A percentile compares a stretch with the other conserved stretches of the same genome.
Conservation (phyloP, 2,888 invertebrate species). For the Aporophyla nigra region DNA sequence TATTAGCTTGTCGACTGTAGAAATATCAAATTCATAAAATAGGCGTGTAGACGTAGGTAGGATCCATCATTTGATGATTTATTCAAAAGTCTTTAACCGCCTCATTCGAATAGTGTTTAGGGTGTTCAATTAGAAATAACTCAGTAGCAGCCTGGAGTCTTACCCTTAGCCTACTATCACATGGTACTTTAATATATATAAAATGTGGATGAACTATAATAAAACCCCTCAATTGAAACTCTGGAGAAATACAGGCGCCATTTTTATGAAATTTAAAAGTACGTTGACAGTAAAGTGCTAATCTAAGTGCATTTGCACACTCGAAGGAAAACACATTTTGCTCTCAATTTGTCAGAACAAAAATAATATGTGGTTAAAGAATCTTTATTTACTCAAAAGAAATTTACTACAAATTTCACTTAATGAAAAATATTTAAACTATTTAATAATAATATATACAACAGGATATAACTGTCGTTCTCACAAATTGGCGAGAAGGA, state of each 20-base stretch:
- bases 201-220: not conserved
- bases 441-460: no score
- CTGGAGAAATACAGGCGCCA: not conserved
- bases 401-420: no score
- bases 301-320: not conserved
- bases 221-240: not conserved
- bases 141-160: not conserved
- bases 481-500: conserved; percentile 10
- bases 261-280: not conserved
- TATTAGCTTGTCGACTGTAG: conserved; percentile 84
- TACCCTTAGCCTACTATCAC: not conserved
- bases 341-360: no score
- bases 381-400: no score
- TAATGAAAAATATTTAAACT: no score
- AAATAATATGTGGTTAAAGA: no score
- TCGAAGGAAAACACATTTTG: not conserved
- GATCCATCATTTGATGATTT: not conserved
- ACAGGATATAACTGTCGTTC: not conserved
- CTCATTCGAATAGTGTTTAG: not conserved
- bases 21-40: not conserved
- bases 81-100: not conserved
- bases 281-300: not conserved
- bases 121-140: not conserved
- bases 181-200: not conserved
- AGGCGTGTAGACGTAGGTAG: not conserved